Evolutionary conservation across 2,113 vertebrate species (phyloP).

Genomic region (Hypanus sabinus): DNA sequence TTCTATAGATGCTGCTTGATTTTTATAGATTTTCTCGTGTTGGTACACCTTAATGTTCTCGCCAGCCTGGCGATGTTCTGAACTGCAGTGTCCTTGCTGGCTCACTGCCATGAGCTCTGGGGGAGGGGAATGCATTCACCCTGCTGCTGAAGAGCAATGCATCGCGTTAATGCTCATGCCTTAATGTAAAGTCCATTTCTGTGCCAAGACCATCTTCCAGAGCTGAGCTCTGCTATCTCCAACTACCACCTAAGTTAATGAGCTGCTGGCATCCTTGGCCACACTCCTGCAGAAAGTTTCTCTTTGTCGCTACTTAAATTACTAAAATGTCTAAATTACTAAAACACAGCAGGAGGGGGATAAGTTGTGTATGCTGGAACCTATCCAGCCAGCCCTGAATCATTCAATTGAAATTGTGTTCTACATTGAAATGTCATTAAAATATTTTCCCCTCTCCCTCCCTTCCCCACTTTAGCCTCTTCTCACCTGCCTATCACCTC

Average conservation of each 20-base stretch:
- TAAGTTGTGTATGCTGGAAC: neutral
- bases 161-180: neutral
- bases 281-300: neutral
- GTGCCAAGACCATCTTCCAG: neutral
- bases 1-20: too few species aligned
- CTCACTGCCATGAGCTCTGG: neutral
- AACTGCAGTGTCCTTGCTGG: neutral
- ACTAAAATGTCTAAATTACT: neutral
- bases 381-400: neutral
- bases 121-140: neutral
- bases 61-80: neutral
- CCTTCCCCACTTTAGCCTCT: too few species aligned
- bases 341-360: neutral
- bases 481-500: too few species aligned
- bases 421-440: neutral
- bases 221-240: neutral
- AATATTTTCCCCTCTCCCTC: too few species aligned
- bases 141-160: neutral
- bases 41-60: neutral
- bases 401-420: neutral
- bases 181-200: neutral
- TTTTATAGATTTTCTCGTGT: neutral
- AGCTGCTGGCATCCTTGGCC: neutral
- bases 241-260: neutral
- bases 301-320: neutral